Conservation (phyloP, 2,888 invertebrate species). For the Diogma glabrata region DNA sequence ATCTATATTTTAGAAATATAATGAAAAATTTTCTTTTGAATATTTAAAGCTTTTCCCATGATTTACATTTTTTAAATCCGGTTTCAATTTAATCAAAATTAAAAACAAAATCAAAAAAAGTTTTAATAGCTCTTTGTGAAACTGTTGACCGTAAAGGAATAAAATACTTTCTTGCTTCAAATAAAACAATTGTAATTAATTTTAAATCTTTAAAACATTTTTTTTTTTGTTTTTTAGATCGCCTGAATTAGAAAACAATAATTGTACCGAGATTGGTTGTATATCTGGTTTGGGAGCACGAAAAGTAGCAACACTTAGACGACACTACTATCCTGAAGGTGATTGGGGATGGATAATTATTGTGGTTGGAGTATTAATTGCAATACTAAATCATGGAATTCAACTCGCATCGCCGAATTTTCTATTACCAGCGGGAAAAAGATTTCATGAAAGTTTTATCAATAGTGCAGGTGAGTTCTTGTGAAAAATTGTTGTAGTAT, state of each 20-base stretch:
- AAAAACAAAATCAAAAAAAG: too few relatives aligned
- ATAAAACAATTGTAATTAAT: too few relatives aligned
- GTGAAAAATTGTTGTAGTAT: too few relatives aligned
- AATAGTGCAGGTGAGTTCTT: slow-evolving; percentile 10
- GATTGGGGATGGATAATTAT: slow-evolving; percentile 82
- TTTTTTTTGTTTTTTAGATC: slow-evolving; percentile 3
- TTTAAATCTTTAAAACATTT: too few relatives aligned
- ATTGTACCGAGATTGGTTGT: slow-evolving; percentile 13
- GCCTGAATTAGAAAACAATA: slow-evolving; percentile 1
- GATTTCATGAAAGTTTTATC: slow-evolving; percentile 11
- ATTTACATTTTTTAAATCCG: too few relatives aligned
- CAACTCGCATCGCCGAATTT: slow-evolving; percentile 38
- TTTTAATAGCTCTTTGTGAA: too few relatives aligned
- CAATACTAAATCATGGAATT: slow-evolving; percentile 62
- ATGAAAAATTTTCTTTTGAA: too few relatives aligned
- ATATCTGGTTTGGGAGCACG: slow-evolving; percentile 13
- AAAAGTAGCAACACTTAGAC: slow-evolving; percentile 24
- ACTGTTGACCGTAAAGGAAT: too few relatives aligned
- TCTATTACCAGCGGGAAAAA: slow-evolving; percentile 12
- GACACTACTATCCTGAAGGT: slow-evolving; percentile 79
- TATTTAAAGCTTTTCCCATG: too few relatives aligned
- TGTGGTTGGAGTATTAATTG: slow-evolving; percentile 56
- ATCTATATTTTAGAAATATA: too few relatives aligned
- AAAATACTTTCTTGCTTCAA: too few relatives aligned
- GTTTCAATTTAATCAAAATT: too few relatives aligned